Evolutionary conservation across 2,113 vertebrate species (phyloP).

Genomic region (Pardalotus punctatus): DNA sequence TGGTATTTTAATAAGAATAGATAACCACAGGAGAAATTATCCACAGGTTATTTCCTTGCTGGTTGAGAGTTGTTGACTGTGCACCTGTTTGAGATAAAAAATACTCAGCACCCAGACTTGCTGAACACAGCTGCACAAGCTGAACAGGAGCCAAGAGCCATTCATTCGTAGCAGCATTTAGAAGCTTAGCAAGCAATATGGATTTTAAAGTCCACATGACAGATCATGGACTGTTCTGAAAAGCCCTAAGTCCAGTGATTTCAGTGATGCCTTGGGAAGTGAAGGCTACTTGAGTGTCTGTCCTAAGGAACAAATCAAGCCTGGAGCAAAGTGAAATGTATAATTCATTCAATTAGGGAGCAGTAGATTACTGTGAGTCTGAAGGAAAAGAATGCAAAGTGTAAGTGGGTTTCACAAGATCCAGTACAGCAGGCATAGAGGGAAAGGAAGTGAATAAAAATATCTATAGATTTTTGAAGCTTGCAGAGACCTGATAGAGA

Average conservation of each 20-base stretch:
- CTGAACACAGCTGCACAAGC: conserved; percentile 25
- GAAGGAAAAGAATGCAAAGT: not conserved
- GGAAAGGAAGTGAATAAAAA: not conserved
- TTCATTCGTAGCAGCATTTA: conserved; percentile 12
- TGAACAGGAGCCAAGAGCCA: conserved; percentile 17
- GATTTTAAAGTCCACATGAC: conserved; percentile 26
- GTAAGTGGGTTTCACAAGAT: not conserved
- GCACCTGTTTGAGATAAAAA: conserved; percentile 36
- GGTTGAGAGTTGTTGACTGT: not conserved
- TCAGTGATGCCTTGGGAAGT: not conserved
- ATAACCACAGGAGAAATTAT: not conserved
- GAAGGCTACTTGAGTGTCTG: not conserved
- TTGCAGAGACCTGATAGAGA: not conserved
- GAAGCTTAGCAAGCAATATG: conserved; percentile 19
- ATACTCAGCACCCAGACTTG: not conserved
- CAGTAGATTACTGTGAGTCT: not conserved
- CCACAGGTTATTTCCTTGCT: not conserved
- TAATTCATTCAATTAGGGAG: not conserved
- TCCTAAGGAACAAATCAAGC: not conserved
- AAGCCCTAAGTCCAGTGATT: not conserved
- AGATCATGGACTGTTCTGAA: not conserved
- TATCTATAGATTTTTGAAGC: not conserved
- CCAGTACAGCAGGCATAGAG: too few relatives aligned
- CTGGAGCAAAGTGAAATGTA: not conserved
- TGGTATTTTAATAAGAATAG: not conserved